A percentile compares a stretch with the other conserved stretches of the same genome.
Conservation (phyloP, 2,888 invertebrate genomes). For the Rhagonycha lutea region DNA sequence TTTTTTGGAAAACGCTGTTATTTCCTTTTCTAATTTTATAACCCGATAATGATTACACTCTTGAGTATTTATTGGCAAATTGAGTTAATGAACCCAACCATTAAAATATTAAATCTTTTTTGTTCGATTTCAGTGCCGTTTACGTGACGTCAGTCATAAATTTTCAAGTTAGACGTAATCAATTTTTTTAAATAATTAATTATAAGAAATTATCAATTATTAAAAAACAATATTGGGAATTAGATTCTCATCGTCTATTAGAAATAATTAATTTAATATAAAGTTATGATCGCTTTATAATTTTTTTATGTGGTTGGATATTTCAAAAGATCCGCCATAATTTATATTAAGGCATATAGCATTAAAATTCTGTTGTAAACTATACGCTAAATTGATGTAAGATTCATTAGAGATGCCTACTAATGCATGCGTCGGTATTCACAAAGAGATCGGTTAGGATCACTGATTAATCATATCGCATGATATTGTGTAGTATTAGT, state of each 20-base stretch:
- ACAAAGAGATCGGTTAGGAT: constrained; percentile 48
- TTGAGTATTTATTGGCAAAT: background rate
- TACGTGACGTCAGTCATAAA: background rate
- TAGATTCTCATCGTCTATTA: constrained; percentile 42
- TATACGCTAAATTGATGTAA: constrained; percentile 24
- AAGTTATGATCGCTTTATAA: constrained; percentile 26
- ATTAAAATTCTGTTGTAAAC: constrained; percentile 24
- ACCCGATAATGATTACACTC: background rate
- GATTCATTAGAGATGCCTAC: constrained; percentile 34
- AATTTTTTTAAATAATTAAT: background rate
- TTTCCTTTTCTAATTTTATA: background rate
- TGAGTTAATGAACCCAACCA: background rate
- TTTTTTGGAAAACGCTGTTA: background rate
- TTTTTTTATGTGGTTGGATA: constrained; percentile 18
- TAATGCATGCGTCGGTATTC: constrained; percentile 43
- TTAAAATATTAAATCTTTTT: background rate
- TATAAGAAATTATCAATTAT: background rate
- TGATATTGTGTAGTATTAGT: constrained; percentile 44
- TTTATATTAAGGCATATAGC: constrained; percentile 23
- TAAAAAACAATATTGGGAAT: constrained; percentile 40
- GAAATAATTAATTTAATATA: constrained; percentile 44
- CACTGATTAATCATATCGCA: constrained; percentile 57
- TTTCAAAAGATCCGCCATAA: constrained; percentile 26
- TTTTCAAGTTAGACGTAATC: background rate
- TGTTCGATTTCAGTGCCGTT: background rate